phyloP scores from a whole-genome alignment of 2,888 invertebrate species.

The Andrena minutula region DNA sequence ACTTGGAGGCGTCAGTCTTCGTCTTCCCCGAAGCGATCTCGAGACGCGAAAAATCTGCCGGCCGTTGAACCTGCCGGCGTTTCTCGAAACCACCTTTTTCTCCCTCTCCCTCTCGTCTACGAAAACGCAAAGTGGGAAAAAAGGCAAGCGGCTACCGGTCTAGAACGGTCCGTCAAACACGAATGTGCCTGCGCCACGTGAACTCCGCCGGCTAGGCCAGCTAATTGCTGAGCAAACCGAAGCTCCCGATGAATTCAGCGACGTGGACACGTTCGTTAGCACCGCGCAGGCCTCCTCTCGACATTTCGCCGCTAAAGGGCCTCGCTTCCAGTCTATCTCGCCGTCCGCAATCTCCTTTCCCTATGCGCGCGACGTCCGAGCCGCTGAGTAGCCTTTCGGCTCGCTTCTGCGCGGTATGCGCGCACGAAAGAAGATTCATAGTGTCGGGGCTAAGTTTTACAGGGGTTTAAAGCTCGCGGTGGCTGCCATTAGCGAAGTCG shows the following conservation, averaged over 20 bases:
- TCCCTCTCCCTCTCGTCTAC: conserved; percentile 17
- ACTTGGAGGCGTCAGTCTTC: conserved; percentile 22
- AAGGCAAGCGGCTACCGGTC: conserved; percentile 4
- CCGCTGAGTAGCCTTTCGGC: neutral
- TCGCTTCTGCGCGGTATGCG: no score
- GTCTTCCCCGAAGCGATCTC: conserved; percentile 68
- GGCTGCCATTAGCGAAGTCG: no score
- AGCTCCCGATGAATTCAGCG: conserved; percentile 32
- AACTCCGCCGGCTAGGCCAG: conserved; percentile 56
- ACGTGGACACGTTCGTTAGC: conserved; percentile 62
- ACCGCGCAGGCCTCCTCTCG: conserved; percentile 16
- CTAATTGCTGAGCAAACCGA: conserved; percentile 78
- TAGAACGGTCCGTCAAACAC: conserved; percentile 53
- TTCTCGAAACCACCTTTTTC: conserved; percentile 36
- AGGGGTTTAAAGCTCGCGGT: no score
- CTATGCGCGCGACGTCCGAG: neutral
- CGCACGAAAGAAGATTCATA: no score
- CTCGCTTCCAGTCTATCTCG: neutral
- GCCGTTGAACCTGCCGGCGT: conserved; percentile 70
- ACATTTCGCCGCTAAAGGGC: conserved; percentile 3
- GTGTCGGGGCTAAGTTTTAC: no score
- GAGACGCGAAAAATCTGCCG: conserved; percentile 75
- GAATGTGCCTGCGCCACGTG: conserved; percentile 38
- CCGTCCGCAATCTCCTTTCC: neutral
- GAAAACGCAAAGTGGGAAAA: conserved; percentile 40